Base-by-base conservation (phyloP, 2,113 vertebrate genomes). In the Natator depressus region DNA sequence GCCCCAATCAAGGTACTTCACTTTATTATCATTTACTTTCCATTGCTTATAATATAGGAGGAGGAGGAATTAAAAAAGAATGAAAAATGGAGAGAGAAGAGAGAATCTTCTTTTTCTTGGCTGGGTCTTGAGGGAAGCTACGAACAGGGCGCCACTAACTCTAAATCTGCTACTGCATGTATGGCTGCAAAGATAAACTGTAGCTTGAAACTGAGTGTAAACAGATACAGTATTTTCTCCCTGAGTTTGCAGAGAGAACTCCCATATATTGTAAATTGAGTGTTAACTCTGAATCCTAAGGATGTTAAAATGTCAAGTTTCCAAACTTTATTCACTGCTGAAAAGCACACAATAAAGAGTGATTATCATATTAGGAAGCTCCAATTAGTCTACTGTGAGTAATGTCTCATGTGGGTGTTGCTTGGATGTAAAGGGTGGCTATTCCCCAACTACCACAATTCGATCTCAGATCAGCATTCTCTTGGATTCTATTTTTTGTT, bases 151-250 rank as follows among this genome's bases (percentile, higher is more conserved):
- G 20, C 53, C 20, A 54, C 53, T 54, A 54, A 22, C 53, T 54
- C 20, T 54, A 54, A 54, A 54, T 22, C 20, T 54, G 19, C 53
- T 8, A 54, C 53, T 54, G 38, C 42, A 57, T 57, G 55, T 25
- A 62, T 62, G 31, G 46, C 69, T 82, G 20, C 50, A 76, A 53
- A 78, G 14, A 50, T 25, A 46, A 31, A 35, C 0, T 0, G 1
- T 24, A 49, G 24, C n/a, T 80, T 46, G 59, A 83, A 12, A 1
- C 35, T 9, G 16, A 20, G 62, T 69, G 62, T n/a, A 69, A 69
- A n/a, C 35, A 69, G 62, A 35, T 2, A 10, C 3, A 88, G 35
- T 24, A 47, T 62, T 57, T 46, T 2, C n/a, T 86, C 75, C 42
- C 59, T 51, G 69, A 13, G 31, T 17, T 19, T 0, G 1, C 10